phyloP scores from a whole-genome alignment of 2,113 vertebrate genomes.

The Caretta caretta region DNA sequence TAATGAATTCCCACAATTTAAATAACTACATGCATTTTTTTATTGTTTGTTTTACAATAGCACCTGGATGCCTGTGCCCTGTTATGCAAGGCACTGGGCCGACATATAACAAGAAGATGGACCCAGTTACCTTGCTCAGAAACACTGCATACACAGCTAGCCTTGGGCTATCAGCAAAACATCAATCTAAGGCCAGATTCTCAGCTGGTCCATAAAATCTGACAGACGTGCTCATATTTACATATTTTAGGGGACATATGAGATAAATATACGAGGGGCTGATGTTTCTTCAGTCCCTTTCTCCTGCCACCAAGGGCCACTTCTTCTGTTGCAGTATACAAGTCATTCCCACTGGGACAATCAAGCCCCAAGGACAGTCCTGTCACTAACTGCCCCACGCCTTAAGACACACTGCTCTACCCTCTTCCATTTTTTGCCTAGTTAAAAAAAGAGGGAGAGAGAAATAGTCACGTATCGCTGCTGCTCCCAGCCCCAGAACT shows the following conservation, averaged over 20 bases:
- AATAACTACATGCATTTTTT: background rate
- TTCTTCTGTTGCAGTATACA: background rate
- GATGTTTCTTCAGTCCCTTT: background rate
- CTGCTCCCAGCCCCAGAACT: background rate
- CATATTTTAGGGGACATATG: background rate
- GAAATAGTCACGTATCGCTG: background rate
- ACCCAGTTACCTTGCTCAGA: background rate
- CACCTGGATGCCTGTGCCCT: background rate
- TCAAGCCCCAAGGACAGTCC: background rate
- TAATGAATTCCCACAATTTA: constrained; percentile 49
- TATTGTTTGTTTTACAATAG: constrained; percentile 28
- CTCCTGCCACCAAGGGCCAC: background rate
- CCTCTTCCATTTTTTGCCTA: background rate
- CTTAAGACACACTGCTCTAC: background rate
- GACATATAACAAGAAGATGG: background rate
- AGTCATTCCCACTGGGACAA: background rate
- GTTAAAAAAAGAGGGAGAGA: background rate
- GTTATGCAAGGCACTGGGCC: background rate
- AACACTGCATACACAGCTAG: background rate
- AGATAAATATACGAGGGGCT: background rate
- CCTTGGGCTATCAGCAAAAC: background rate
- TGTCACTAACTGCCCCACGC: background rate
- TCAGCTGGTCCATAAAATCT: background rate
- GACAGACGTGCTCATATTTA: background rate
- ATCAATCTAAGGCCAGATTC: accelerated